Percentiles rank a stretch among this genome's conserved stretches.
Conservation (phyloP, 2,797 vertebrate species). For the Acrossocheilus wenchowensis region DNA sequence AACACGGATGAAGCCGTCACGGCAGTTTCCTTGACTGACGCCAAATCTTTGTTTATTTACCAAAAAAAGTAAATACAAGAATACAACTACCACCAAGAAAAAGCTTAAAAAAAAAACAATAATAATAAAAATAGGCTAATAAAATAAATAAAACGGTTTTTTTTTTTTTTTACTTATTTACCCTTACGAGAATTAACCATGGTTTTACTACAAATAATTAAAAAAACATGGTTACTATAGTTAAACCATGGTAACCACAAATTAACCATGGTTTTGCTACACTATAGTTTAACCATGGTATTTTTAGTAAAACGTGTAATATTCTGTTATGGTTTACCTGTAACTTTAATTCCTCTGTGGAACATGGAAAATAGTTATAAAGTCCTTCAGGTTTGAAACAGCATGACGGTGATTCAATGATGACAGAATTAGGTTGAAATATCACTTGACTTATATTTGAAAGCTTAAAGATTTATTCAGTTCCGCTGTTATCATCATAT, state of each 20-base stretch:
- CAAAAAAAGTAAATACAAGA: not conserved
- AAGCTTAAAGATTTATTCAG: conserved; percentile 29
- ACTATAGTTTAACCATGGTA: too few relatives aligned
- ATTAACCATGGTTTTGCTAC: too few relatives aligned
- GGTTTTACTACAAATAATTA: too few relatives aligned
- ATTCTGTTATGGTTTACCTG: not conserved
- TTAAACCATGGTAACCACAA: too few relatives aligned
- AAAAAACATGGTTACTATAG: too few relatives aligned
- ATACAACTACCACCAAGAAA: not conserved
- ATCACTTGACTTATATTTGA: not conserved
- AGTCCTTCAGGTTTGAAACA: not conserved
- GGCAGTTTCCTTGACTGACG: conserved; percentile 10
- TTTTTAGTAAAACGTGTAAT: too few relatives aligned
- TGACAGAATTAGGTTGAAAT: not conserved
- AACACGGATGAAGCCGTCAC: conserved; percentile 1
- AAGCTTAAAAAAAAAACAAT: not conserved
- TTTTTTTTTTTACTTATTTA: too few relatives aligned
- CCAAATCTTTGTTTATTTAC: not conserved
- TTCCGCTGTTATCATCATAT: not conserved
- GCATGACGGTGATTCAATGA: not conserved
- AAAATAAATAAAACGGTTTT: not conserved
- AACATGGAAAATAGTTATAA: not conserved
- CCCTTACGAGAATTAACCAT: too few relatives aligned
- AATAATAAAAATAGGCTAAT: not conserved
- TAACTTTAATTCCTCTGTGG: not conserved